Conservation (phyloP, 2,888 invertebrate genomes). For the Cremastinae sp. region DNA sequence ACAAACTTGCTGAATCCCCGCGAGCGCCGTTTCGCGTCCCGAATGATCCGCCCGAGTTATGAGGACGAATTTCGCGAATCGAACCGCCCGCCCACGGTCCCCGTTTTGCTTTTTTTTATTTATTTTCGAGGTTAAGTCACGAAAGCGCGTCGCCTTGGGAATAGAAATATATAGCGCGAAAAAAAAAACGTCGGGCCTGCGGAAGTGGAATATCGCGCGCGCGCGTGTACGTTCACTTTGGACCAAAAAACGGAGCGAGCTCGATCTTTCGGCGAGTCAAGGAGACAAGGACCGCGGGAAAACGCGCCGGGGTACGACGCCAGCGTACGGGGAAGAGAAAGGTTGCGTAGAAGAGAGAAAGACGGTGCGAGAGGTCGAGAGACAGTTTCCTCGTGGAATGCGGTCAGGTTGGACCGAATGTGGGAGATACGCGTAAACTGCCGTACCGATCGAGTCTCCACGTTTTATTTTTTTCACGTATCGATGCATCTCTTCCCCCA, state of each 20-base stretch:
- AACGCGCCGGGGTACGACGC: conserved; percentile 8
- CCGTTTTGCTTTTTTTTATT: too few species aligned
- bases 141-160: too few species aligned
- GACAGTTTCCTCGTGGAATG: conserved; percentile 73
- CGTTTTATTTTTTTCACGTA: conserved; percentile 6
- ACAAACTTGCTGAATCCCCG: conserved; percentile 42
- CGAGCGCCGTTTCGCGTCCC: background rate
- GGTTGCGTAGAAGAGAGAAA: conserved; percentile 4
- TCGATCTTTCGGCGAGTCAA: conserved; percentile 35
- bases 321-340: conserved; percentile 14
- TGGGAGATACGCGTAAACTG: conserved; percentile 65
- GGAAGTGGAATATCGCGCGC: conserved; percentile 13
- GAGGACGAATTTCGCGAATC: too few species aligned
- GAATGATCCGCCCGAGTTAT: too few species aligned
- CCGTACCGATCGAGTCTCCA: conserved; percentile 47
- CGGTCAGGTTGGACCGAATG: conserved; percentile 72
- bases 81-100: too few species aligned
- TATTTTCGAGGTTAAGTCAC: too few species aligned
- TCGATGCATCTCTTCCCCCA: too few species aligned
- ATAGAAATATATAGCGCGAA: background rate
- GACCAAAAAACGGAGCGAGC: conserved; percentile 18
- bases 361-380: conserved; percentile 58
- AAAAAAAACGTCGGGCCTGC: background rate
- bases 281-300: conserved; percentile 33
- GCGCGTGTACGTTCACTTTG: conserved; percentile 16